Percentiles rank a stretch among this genome's conserved stretches.
phyloP scores from a whole-genome alignment of 2,888 invertebrate species.

The Prostheceraeus crozeri region DNA sequence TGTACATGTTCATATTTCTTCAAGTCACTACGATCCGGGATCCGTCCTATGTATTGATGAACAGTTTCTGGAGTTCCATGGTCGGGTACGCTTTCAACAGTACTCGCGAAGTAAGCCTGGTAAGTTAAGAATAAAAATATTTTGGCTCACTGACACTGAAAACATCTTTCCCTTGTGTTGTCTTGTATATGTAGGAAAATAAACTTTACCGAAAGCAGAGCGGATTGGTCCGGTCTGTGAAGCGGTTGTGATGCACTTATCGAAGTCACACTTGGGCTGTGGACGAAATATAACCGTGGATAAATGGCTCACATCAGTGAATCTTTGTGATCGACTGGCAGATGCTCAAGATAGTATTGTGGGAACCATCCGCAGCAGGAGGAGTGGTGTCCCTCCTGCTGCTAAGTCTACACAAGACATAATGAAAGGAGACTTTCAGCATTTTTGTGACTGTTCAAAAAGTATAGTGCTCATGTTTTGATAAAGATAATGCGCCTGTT shows the following conservation, averaged over 20 bases:
- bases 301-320: slow-evolving; percentile 9
- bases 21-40: no score
- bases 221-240: neutral
- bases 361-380: slow-evolving; percentile 7
- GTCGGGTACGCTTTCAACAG: no score
- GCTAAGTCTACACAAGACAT: neutral
- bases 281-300: slow-evolving; percentile 10
- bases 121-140: slow-evolving; percentile 6
- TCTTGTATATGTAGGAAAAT: neutral
- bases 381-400: neutral
- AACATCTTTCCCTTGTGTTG: slow-evolving; percentile 13
- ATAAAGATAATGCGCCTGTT: neutral
- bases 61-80: no score
- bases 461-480: neutral
- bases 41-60: no score
- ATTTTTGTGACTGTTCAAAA: neutral
- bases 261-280: neutral
- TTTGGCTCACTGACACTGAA: neutral
- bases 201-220: neutral
- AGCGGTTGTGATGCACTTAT: neutral
- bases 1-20: no score
- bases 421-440: neutral
- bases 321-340: neutral
- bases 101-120: neutral
- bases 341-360: neutral